phyloP scores from a whole-genome alignment of 2,888 invertebrate species.

The Hemicrepidius hirtus region DNA sequence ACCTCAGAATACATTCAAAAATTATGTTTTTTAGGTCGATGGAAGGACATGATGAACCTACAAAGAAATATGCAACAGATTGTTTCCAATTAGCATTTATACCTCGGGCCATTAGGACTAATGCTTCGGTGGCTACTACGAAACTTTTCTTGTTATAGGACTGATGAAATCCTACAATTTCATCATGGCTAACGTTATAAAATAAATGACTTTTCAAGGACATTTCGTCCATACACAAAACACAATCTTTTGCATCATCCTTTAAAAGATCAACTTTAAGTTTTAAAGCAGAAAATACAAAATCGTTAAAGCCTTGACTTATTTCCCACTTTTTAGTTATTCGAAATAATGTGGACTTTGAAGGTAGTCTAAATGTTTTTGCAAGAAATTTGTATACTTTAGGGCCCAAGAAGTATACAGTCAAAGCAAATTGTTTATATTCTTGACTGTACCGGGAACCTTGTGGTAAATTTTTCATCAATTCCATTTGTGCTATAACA shows the following conservation, averaged over 20 bases:
- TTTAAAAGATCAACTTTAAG: background rate
- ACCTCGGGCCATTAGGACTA: conserved; percentile 5
- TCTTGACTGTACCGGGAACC: background rate
- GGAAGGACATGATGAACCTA: background rate
- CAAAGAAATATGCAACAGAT: conserved; percentile 7
- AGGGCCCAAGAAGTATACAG: background rate
- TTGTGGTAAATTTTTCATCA: background rate
- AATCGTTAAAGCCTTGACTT: background rate
- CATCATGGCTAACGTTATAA: conserved; percentile 7
- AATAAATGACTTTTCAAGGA: background rate
- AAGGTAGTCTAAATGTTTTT: background rate
- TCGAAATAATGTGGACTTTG: background rate
- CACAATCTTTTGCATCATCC: background rate
- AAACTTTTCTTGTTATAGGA: background rate
- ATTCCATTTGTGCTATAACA: background rate
- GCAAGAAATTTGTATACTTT: background rate
- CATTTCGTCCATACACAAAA: conserved; percentile 9
- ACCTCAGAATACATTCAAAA: background rate
- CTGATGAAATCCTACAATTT: conserved; percentile 8
- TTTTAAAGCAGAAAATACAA: background rate
- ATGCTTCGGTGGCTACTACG: background rate
- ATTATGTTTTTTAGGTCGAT: background rate
- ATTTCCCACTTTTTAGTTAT: background rate
- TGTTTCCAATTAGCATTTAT: conserved; percentile 7
- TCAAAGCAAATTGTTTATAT: conserved; percentile 2